phyloP scores from a whole-genome alignment of 1,140 invertebrate genomes.

The Gonatopus flavifemur region DNA sequence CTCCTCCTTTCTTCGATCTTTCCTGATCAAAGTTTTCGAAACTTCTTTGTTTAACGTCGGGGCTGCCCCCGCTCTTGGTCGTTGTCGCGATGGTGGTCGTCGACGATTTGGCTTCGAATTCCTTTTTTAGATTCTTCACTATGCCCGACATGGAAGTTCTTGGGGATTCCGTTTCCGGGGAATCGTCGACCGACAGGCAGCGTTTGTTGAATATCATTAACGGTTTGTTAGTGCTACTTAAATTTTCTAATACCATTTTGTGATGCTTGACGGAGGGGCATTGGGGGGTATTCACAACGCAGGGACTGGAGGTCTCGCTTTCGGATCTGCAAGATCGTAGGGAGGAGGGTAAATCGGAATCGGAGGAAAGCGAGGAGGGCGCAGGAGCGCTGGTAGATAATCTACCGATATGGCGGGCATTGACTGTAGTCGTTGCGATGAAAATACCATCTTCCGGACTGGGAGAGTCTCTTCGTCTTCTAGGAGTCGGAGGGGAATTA shows the following conservation, averaged over 20 bases:
- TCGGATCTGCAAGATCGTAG: constrained; percentile 51
- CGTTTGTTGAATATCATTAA: constrained; percentile 51
- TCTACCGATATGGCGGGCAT: constrained; percentile 46
- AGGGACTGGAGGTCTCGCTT: constrained; percentile 54
- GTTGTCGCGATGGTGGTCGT: constrained; percentile 41
- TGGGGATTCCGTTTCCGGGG: constrained; percentile 48
- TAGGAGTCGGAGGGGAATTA: too few species aligned
- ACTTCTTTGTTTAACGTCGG: constrained; percentile 17
- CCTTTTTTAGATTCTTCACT: constrained; percentile 81
- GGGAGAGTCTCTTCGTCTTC: constrained; percentile 32
- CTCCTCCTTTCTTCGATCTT: constrained; percentile 34
- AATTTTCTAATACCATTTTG: constrained; percentile 62
- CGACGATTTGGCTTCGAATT: constrained; percentile 79
- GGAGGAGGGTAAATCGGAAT: constrained; percentile 47
- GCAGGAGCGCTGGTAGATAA: constrained; percentile 67
- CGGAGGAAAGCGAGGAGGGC: constrained; percentile 61
- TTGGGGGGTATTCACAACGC: constrained; percentile 57
- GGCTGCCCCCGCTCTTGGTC: constrained; percentile 19
- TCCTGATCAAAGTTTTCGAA: too few species aligned
- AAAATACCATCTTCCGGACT: constrained; percentile 45
- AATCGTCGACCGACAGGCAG: constrained; percentile 48
- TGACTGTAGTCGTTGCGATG: constrained; percentile 34
- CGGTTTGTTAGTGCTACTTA: constrained; percentile 53
- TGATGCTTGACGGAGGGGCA: constrained; percentile 64
- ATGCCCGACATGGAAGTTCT: constrained; percentile 63